Evolutionary conservation across 1,140 invertebrate genomes (phyloP).

Genomic region (Drosophila subobscura): DNA sequence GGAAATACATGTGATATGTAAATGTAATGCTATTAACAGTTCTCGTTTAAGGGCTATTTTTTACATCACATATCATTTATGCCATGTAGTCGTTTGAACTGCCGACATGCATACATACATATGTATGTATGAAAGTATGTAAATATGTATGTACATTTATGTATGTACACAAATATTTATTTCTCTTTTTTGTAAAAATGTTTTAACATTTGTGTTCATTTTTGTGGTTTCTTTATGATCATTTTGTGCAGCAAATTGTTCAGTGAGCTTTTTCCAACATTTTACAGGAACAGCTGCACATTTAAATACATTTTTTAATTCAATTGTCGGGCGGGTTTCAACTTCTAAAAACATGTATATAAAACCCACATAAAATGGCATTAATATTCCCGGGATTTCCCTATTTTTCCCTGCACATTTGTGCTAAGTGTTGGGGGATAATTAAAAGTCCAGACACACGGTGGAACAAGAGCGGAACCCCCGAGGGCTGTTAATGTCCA

Average conservation of each 20-base stretch:
- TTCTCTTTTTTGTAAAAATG: no score
- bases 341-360: slow-evolving; percentile 13
- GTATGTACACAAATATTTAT: neutral
- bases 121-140: no score
- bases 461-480: slow-evolving; percentile 31
- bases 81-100: no score
- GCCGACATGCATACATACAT: no score
- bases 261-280: slow-evolving; percentile 4
- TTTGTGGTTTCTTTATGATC: no score
- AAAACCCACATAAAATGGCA: slow-evolving; percentile 4
- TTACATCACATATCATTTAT: slow-evolving; percentile 11
- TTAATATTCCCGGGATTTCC: neutral
- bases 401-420: slow-evolving; percentile 2
- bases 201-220: no score
- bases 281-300: neutral
- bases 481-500: slow-evolving; percentile 28
- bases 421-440: slow-evolving; percentile 18
- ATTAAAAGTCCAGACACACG: slow-evolving; percentile 46
- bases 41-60: slow-evolving; percentile 47
- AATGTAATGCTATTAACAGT: slow-evolving; percentile 64
- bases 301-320: slow-evolving; percentile 18
- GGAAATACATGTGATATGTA: slow-evolving; percentile 56
- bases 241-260: no score
- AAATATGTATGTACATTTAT: slow-evolving; percentile 6
- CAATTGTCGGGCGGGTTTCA: neutral